Evolutionary conservation across 2,888 invertebrate species (phyloP).

Genomic region (Cerastis leucographa): DNA sequence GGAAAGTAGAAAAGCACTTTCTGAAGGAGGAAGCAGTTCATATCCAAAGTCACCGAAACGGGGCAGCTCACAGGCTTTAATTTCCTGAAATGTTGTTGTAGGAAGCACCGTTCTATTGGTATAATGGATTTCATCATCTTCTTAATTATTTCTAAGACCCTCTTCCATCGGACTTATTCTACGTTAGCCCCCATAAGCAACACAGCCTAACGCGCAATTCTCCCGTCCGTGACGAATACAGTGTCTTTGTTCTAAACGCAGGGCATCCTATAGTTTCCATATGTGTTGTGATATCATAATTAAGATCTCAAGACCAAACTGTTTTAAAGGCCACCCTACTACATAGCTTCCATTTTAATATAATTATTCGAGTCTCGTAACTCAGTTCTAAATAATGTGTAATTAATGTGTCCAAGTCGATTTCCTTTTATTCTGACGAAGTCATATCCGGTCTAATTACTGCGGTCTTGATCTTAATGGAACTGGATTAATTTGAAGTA

Average conservation of each 20-base stretch:
- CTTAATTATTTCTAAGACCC: background rate
- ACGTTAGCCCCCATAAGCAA: background rate
- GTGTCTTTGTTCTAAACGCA: constrained; percentile 19
- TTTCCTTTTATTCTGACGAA: constrained; percentile 55
- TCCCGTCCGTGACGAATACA: background rate
- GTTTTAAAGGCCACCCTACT: constrained; percentile 30
- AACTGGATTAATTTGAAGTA: constrained; percentile 39
- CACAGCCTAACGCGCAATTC: background rate
- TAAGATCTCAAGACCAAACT: constrained; percentile 42
- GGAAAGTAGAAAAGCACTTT: background rate
- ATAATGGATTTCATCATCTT: background rate
- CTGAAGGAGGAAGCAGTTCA: background rate
- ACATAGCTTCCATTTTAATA: constrained; percentile 12
- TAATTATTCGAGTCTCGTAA: constrained; percentile 31
- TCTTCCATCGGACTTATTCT: background rate
- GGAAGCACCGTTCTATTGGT: background rate
- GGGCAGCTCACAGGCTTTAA: background rate
- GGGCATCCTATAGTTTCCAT: constrained; percentile 6
- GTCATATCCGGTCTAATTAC: constrained; percentile 48
- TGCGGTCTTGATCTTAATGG: constrained; percentile 36
- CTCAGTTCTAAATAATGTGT: constrained; percentile 44
- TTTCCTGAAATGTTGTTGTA: background rate
- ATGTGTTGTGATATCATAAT: constrained; percentile 36
- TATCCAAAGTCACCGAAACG: background rate
- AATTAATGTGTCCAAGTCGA: constrained; percentile 55